A percentile compares a stretch with the other conserved stretches of the same genome.
phyloP scores from a whole-genome alignment of 1,140 invertebrate genomes.

The Dreissena rostriformis region DNA sequence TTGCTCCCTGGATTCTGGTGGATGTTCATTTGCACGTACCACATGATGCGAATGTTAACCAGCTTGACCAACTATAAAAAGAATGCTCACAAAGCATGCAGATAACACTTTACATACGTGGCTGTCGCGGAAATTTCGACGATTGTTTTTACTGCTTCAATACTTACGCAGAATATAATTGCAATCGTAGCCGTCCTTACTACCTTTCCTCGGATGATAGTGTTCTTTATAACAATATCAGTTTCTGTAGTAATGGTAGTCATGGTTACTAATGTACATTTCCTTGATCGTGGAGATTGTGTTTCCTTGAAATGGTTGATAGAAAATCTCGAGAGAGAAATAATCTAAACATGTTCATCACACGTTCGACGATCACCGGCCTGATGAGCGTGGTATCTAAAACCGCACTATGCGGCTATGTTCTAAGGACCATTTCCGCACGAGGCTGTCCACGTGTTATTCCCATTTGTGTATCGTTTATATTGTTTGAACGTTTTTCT shows the following conservation, averaged over 20 bases:
- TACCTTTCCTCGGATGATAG: slow-evolving; percentile 6
- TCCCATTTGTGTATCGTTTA: too few species aligned
- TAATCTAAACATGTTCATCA: slow-evolving; percentile 25
- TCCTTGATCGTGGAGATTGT: not conserved
- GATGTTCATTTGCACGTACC: slow-evolving; percentile 94
- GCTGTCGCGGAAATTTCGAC: not conserved
- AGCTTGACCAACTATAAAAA: not conserved
- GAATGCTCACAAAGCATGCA: not conserved
- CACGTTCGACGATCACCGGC: slow-evolving; percentile 44
- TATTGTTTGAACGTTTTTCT: too few species aligned
- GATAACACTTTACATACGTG: not conserved
- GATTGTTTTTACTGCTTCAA: not conserved
- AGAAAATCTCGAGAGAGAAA: slow-evolving; percentile 1
- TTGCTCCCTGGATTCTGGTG: slow-evolving; percentile 96
- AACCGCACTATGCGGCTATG: too few species aligned
- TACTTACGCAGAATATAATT: not conserved
- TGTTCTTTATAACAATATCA: slow-evolving; percentile 12
- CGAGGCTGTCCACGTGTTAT: too few species aligned
- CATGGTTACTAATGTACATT: slow-evolving; percentile 24
- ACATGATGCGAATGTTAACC: slow-evolving; percentile 82
- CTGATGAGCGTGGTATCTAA: too few species aligned
- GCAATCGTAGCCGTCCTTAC: slow-evolving; percentile 16
- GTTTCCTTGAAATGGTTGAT: not conserved
- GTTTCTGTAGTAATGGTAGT: slow-evolving; percentile 11
- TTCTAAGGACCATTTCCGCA: too few species aligned